Conservation (phyloP, 2,797 vertebrate genomes). For the Bradypodion pumilum region DNA sequence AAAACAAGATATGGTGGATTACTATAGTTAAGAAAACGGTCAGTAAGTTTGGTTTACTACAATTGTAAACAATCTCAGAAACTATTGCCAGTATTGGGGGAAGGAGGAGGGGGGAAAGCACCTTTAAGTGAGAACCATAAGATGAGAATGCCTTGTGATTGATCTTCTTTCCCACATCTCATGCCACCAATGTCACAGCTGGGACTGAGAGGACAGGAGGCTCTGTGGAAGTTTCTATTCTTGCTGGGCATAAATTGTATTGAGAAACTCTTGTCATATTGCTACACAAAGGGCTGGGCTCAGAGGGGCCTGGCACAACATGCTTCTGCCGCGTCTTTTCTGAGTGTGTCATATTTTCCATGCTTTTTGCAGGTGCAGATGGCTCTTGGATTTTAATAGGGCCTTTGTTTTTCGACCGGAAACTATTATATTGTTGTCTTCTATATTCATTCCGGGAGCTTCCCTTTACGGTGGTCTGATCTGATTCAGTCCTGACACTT, state of each 20-base stretch:
- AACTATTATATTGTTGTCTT: conserved; percentile 74
- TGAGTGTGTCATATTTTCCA: conserved; percentile 41
- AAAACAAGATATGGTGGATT: conserved; percentile 69
- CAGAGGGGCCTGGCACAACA: conserved; percentile 37
- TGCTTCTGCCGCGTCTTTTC: conserved; percentile 74
- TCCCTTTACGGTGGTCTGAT: conserved; percentile 57
- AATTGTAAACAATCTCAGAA: conserved; percentile 62
- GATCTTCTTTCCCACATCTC: conserved; percentile 49
- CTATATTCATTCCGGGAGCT: conserved; percentile 72
- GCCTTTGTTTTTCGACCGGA: conserved; percentile 77
- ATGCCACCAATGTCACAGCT: conserved; percentile 80
- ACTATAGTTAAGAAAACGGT: conserved; percentile 68
- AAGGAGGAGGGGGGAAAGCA: conserved; percentile 63
- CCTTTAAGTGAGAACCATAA: conserved; percentile 65
- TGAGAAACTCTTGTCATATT: conserved; percentile 61
- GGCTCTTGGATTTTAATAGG: conserved; percentile 69
- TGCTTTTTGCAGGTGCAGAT: conserved; percentile 56
- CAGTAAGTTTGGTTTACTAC: conserved; percentile 63
- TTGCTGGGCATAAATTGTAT: conserved; percentile 74
- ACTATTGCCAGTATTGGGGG: conserved; percentile 61
- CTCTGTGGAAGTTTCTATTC: conserved; percentile 74
- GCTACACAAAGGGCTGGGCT: conserved; percentile 72
- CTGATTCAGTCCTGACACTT: conserved; percentile 62
- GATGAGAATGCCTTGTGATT: conserved; percentile 48
- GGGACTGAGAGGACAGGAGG: conserved; percentile 75